Evolutionary conservation across 2,888 invertebrate species (phyloP), one percentile per base, ranked within the genome.

Genomic region (Himalopsyche kuldschensis): DNA sequence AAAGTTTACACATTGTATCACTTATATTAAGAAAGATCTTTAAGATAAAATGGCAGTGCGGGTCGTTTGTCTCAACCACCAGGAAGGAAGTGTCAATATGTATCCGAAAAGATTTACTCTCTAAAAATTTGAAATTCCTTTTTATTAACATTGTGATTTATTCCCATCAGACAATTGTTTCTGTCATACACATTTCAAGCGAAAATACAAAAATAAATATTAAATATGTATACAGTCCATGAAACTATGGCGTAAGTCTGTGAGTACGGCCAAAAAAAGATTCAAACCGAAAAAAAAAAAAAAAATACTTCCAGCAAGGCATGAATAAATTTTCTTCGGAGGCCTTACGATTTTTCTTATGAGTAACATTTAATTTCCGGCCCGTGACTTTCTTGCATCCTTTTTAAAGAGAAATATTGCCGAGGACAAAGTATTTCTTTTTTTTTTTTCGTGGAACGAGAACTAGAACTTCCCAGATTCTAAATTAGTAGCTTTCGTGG

Each of bases 301-400:
- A 63, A 48, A 80, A 24, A 80, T 80, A 30, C 80, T n/a, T 27
- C 24, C 48, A 17, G 81, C 75, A 69, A 69, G 30, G 69, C 76
- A 75, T 35, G 81, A 81, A 81, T 81, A 81, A 81, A 81, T 75
- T 81, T 81, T 46, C 69, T 35, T 30, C 75, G 11, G 11, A 41
- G 75, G 75, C 75, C 46, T 75, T 81, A 81, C 75, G 81, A 75
- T 81, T 81, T 79, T 81, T 81, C 81, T 81, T 81, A 75, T 75
- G 81, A 75, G 81, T 75, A 75, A 81, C 69, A 81, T 75, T 75
- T 81, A 81, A 81, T 81, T 81, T 81, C 81, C 81, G 81, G 81
- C 76, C 31, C 24, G 35, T 41, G 76, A 76, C 76, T 41, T 27
- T 76, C 35, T 35, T 41, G 76, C 35, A 24, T 41, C 35, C 32